Percentiles rank a stretch among this genome's conserved stretches.
Conservation (phyloP, 2,797 vertebrate genomes). For the Tokudaia tokunoshimensis region DNA sequence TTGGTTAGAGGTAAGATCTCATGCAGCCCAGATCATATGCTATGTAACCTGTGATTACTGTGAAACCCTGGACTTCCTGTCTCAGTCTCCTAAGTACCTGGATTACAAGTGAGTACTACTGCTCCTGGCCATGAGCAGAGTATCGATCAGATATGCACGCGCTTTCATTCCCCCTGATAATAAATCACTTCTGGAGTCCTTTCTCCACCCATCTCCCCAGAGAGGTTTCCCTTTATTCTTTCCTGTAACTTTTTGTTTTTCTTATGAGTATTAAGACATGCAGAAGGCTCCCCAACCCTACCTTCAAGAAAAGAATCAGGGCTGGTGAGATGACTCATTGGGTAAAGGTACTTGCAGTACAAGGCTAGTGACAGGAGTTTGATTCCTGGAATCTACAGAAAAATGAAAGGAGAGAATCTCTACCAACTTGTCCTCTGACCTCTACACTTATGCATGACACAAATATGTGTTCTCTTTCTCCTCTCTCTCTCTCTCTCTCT, state of each 20-base stretch:
- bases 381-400: background rate
- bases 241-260: conserved; percentile 26
- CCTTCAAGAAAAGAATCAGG: background rate
- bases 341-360: background rate
- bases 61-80: background rate
- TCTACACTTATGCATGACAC: background rate
- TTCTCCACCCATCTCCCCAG: background rate
- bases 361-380: no score
- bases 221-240: background rate
- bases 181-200: background rate
- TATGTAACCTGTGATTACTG: background rate
- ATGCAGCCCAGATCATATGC: no score
- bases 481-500: background rate
- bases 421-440: background rate
- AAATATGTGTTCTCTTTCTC: accelerated
- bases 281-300: background rate
- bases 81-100: background rate
- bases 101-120: background rate
- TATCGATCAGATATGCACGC: background rate
- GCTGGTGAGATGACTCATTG: background rate
- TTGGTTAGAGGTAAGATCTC: background rate
- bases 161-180: background rate
- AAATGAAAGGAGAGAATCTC: background rate
- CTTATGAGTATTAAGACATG: background rate
- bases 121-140: background rate